Evolutionary conservation across 1,140 invertebrate species (phyloP).

Genomic region (Ceratina japonica): DNA sequence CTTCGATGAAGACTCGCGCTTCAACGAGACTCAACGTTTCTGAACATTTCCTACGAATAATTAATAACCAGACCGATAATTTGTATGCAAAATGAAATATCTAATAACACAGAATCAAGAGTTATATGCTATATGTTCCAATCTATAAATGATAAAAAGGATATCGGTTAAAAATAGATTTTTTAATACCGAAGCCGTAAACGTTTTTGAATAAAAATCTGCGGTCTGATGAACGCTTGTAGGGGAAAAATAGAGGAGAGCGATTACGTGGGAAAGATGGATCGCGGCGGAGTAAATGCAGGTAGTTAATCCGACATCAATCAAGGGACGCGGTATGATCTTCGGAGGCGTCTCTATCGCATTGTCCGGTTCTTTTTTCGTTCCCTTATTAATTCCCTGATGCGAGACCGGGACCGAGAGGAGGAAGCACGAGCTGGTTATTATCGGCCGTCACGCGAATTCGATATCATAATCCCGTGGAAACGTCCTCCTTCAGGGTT

Average conservation of each 20-base stretch:
- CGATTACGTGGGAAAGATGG: neutral
- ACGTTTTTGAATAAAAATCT: too few species aligned
- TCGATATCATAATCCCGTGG: constrained; percentile 19
- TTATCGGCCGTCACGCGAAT: constrained; percentile 17
- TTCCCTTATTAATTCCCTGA: neutral
- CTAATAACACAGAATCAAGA: too few species aligned
- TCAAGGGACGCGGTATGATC: constrained; percentile 8
- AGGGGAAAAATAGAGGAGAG: neutral
- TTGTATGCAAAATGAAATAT: too few species aligned
- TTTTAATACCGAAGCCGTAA: neutral
- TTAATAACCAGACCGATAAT: too few species aligned
- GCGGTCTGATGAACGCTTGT: neutral
- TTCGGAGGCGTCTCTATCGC: neutral
- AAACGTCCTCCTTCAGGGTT: neutral
- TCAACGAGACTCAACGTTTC: too few species aligned
- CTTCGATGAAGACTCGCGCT: too few species aligned
- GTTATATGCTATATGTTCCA: too few species aligned
- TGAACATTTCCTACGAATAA: too few species aligned
- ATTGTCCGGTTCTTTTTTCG: neutral
- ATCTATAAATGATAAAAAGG: too few species aligned
- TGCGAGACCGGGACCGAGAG: neutral
- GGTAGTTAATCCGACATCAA: constrained; percentile 13
- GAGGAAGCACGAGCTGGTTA: constrained; percentile 7
- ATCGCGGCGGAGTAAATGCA: neutral
- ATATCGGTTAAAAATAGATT: too few species aligned